These are phyloP conservation scores for Drosophila flavopinicola DNA, from an alignment of 2,888 invertebrate genomes.

Conservation along the genomic window DNA sequence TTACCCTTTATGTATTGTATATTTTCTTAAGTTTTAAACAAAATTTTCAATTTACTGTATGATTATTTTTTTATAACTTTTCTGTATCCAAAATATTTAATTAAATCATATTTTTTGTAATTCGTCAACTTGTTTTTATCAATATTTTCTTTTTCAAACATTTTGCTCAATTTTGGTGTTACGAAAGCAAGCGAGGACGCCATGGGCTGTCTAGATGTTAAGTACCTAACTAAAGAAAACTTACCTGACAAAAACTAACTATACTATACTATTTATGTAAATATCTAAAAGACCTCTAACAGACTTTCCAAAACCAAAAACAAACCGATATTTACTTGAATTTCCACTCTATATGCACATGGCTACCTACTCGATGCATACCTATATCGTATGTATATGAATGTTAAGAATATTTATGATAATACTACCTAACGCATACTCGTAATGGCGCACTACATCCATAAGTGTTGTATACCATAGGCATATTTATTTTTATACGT, in stretches of 20 bases:
- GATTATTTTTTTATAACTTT: conserved; percentile 27
- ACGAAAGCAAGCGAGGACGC: conserved; percentile 24
- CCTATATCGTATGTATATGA: conserved; percentile 18
- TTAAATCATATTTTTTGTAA: conserved; percentile 25
- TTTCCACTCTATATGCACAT: conserved; percentile 65
- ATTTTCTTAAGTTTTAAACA: conserved; percentile 25
- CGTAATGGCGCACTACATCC: conserved; percentile 22
- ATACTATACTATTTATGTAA: conserved; percentile 60
- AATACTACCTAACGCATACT: conserved; percentile 31
- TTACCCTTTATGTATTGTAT: conserved; percentile 6
- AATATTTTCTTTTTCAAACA: conserved; percentile 9
- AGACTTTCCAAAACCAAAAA: conserved; percentile 57
- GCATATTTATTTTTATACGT: conserved; percentile 76
- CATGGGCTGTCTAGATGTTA: conserved; percentile 62
- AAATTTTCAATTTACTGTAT: conserved; percentile 45
- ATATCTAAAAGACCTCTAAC: conserved; percentile 66
- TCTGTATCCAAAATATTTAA: conserved; percentile 29
- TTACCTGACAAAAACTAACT: conserved; percentile 52
- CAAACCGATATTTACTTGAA: conserved; percentile 38
- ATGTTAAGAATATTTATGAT: conserved; percentile 42
- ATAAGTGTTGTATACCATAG: conserved; percentile 50
- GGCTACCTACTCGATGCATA: conserved; percentile 64
- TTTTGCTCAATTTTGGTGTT: conserved; percentile 59
- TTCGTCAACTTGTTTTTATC: conserved; percentile 12
- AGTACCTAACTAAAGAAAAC: conserved; percentile 65